Conservation (phyloP, 2,113 vertebrate species). For the Anhinga rufa region DNA sequence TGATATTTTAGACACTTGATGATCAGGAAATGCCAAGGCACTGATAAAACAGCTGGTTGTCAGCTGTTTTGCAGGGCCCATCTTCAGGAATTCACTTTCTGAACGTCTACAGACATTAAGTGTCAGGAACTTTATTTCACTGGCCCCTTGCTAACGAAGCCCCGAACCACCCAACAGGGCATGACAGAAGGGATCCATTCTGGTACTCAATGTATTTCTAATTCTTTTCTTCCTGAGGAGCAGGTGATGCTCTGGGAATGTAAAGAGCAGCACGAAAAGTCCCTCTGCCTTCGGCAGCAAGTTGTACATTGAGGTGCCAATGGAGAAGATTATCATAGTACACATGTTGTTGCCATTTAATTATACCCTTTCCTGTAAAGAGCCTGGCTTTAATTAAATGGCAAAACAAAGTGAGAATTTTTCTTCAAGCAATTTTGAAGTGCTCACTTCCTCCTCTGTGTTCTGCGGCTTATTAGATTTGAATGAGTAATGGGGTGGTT, state of each 20-base stretch:
- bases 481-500: conserved; percentile 62
- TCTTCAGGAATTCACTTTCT: background rate
- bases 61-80: background rate
- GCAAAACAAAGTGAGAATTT: conserved; percentile 56
- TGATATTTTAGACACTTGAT: background rate
- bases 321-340: background rate
- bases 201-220: background rate
- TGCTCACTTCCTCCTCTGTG: conserved; percentile 54
- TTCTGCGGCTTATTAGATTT: conserved; percentile 59
- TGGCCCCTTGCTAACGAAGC: background rate
- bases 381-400: conserved; percentile 58
- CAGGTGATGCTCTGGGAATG: background rate
- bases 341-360: conserved; percentile 29
- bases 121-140: background rate
- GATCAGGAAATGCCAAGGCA: background rate
- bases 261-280: background rate
- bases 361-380: conserved; percentile 45
- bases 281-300: background rate
- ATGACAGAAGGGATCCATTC: background rate
- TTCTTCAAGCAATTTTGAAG: conserved; percentile 41
- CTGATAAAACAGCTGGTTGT: background rate
- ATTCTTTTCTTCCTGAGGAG: background rate
- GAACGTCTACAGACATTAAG: background rate
- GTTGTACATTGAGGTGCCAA: background rate
- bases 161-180: background rate